phyloP scores from a whole-genome alignment of 2,113 vertebrate genomes.

The Ovis aries region DNA sequence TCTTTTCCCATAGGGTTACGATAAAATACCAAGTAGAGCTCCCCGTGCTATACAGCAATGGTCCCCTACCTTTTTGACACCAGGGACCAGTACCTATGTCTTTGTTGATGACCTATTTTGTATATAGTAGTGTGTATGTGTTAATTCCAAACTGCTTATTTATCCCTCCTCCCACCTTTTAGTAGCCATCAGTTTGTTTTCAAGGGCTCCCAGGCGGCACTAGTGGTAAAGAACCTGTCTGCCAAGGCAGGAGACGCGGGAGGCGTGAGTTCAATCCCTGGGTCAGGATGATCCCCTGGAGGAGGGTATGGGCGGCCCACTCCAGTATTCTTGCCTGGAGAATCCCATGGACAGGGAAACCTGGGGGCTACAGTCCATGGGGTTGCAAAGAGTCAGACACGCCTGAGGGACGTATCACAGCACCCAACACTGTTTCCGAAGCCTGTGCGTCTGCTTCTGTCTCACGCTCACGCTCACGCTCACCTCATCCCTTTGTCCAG shows the following conservation, averaged over 20 bases:
- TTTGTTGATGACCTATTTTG: background rate
- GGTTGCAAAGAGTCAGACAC: background rate
- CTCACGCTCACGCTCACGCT: rapidly evolving
- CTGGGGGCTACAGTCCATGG: background rate
- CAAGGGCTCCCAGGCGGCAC: background rate
- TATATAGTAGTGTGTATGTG: background rate
- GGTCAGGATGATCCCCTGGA: background rate
- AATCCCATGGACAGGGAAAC: background rate
- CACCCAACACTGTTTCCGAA: background rate
- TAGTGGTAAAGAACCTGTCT: background rate
- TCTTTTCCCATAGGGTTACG: background rate
- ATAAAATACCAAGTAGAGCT: background rate
- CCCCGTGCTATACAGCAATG: rapidly evolving
- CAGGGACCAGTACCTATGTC: background rate
- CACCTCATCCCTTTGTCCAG: slow-evolving; percentile 43
- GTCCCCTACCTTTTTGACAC: background rate
- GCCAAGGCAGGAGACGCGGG: rapidly evolving
- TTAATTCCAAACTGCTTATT: background rate
- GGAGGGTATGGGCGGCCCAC: background rate
- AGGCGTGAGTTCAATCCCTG: background rate
- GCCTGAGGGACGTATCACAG: background rate
- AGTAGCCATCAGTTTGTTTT: background rate
- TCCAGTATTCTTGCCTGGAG: background rate
- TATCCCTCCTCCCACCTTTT: background rate
- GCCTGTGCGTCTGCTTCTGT: background rate